phyloP scores from a whole-genome alignment of 2,888 invertebrate genomes.

The Macropis europaea region DNA sequence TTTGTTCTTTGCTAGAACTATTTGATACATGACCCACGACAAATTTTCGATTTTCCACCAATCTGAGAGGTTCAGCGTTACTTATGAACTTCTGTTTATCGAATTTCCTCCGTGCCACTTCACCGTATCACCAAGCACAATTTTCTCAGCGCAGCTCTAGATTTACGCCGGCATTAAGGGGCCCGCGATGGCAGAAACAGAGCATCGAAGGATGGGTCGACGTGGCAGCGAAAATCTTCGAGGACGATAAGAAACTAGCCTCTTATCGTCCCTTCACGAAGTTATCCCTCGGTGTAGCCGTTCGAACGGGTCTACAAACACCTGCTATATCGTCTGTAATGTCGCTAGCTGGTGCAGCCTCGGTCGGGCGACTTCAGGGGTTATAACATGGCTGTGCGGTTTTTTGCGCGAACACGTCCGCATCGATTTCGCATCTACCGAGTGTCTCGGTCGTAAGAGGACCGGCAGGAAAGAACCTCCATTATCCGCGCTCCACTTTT shows the following conservation, averaged over 20 bases:
- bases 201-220: slow-evolving; percentile 24
- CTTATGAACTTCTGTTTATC: slow-evolving; percentile 25
- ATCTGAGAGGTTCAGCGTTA: neutral
- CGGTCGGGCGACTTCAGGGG: slow-evolving; percentile 34
- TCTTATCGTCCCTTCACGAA: slow-evolving; percentile 16
- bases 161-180: slow-evolving; percentile 11
- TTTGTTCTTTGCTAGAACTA: too few species aligned
- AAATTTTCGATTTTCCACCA: too few species aligned
- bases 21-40: too few species aligned
- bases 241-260: slow-evolving; percentile 44
- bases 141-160: slow-evolving; percentile 11
- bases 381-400: slow-evolving; percentile 43
- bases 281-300: slow-evolving; percentile 17
- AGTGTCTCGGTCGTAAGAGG: slow-evolving; percentile 49
- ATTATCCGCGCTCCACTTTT: slow-evolving; percentile 57
- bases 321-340: slow-evolving; percentile 47
- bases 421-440: slow-evolving; percentile 66
- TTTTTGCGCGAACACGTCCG: slow-evolving; percentile 50
- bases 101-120: slow-evolving; percentile 18
- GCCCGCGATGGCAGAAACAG: slow-evolving; percentile 1
- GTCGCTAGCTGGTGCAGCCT: slow-evolving; percentile 31
- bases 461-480: slow-evolving; percentile 48
- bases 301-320: slow-evolving; percentile 36
- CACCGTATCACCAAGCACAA: neutral
- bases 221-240: slow-evolving; percentile 18